Percentiles rank a stretch among this genome's conserved stretches.
These are phyloP conservation scores for Antheraea mylitta DNA, from an alignment of 1,140 invertebrate species.

Conservation along the genomic window DNA sequence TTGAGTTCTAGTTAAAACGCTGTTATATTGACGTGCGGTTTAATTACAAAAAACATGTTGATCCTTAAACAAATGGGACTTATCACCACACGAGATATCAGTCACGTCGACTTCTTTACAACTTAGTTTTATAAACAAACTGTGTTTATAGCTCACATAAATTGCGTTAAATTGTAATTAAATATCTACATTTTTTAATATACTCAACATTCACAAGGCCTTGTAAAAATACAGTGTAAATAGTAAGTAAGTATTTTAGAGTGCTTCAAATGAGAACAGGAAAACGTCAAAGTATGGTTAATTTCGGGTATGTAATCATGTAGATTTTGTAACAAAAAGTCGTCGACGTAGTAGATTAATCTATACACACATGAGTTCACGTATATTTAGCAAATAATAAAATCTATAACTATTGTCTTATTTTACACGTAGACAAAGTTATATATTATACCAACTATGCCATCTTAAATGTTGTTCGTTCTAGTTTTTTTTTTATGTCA, in stretches of 20 bases:
- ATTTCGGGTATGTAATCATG: background rate
- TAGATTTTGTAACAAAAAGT: no score
- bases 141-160: conserved; percentile 31
- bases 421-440: no score
- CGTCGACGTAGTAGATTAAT: no score
- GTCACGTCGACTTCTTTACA: conserved; percentile 43
- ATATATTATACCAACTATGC: no score
- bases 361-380: no score
- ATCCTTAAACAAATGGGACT: conserved; percentile 23
- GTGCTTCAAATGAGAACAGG: background rate
- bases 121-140: conserved; percentile 28
- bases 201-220: background rate
- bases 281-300: background rate
- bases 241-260: background rate
- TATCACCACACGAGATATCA: conserved; percentile 33
- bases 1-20: conserved; percentile 13
- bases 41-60: conserved; percentile 26
- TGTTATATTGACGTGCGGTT: conserved; percentile 29
- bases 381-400: no score
- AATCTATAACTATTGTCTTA: no score
- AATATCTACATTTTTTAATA: conserved; percentile 8
- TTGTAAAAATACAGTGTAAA: conserved; percentile 8
- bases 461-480: no score
- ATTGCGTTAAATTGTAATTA: conserved; percentile 22
- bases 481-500: no score